Evolutionary conservation across 2,888 invertebrate species (phyloP), one percentile per base, ranked within the genome.

Genomic region (Taphrorychus bicolor): DNA sequence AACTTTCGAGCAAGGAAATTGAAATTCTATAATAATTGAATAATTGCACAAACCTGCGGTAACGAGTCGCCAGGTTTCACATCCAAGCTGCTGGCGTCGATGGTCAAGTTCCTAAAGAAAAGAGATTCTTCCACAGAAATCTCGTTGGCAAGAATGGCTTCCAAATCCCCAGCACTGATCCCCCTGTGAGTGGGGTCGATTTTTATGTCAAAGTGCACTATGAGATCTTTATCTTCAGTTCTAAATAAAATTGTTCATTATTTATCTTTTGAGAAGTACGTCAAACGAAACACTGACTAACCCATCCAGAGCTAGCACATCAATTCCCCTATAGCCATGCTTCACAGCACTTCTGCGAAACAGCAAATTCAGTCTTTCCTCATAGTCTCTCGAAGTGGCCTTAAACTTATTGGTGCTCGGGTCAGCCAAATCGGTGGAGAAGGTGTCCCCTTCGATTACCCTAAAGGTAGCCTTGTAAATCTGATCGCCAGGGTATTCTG

Each of bases 281-380:
- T n/a, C n/a, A n/a, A n/a, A n/a, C 48, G 48, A 48, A 11, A 14
- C n/a, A 16, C 7, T n/a, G 3, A 23, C 85, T 86, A 83, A 94
- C 94, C 91, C 93, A 81, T 95, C 94, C 58, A 95, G 85, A 18
- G 94, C 94, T 58, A 95, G 84, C 63, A 94, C 89, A 79, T 95
- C 94, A 22, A 91, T 89, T 18, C 89, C 88, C 69, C 91, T 86
- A 80, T 92, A 95, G 64, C 92, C 90, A 73, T 91, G 87, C 72
- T 89, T 86, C 40, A 93, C 84, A 74, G 89, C 87, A 60, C 94
- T 94, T 74, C 90, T 86, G 64, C 88, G 86, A 79, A 93, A 90
- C 42, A 93, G 83, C 67, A 91, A 84, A 83, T 91, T 90, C 70
- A 95, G 87, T 71, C 90, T 87, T 78, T 91, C 90, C 75, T 90